A percentile compares a stretch with the other conserved stretches of the same genome.
Conservation (phyloP, 2,888 invertebrate species). For the Sarcophaga subvicina region DNA sequence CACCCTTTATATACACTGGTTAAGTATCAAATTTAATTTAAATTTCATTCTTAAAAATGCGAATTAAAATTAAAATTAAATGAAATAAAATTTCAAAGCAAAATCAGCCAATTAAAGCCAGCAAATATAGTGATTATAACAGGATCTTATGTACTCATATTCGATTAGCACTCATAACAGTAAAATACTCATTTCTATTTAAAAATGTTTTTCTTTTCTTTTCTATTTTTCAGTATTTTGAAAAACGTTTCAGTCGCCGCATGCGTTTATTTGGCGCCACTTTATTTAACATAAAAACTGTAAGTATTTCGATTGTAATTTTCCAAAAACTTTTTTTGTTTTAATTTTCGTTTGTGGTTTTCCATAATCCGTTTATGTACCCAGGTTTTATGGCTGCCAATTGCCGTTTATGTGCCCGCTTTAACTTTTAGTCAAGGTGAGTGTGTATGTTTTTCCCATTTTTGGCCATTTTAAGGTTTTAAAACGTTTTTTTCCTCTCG, state of each 20-base stretch:
- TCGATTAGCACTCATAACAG: no score
- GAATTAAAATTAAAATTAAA: no score
- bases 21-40: no score
- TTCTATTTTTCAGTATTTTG: slow-evolving; percentile 84
- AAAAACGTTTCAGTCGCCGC: slow-evolving; percentile 87
- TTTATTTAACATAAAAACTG: slow-evolving; percentile 86
- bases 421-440: slow-evolving; percentile 90
- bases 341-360: not conserved
- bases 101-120: no score
- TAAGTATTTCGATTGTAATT: slow-evolving; percentile 81
- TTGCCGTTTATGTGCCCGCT: slow-evolving; percentile 87
- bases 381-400: slow-evolving; percentile 79
- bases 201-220: not conserved
- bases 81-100: no score
- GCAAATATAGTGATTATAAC: no score
- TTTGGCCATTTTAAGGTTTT: no score
- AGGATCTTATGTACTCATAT: no score
- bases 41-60: no score
- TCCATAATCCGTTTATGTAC: not conserved
- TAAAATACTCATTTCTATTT: not conserved
- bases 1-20: no score
- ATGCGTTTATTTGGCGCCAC: slow-evolving; percentile 87
- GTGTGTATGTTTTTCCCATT: not conserved
- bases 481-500: no score
- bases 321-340: not conserved